Conservation (phyloP, 2,888 invertebrate species). For the Leucoptera coffeella region DNA sequence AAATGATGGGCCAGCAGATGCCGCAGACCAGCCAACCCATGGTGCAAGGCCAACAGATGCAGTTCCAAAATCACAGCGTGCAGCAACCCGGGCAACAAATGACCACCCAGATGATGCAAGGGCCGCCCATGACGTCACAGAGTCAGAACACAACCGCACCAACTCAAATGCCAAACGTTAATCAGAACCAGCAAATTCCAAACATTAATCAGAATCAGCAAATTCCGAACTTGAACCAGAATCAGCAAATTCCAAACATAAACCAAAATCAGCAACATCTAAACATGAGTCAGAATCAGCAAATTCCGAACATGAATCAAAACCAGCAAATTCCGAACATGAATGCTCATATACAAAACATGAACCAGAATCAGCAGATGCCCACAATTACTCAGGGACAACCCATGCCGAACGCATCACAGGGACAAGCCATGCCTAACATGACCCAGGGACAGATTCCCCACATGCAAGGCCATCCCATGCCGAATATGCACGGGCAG, state of each 20-base stretch:
- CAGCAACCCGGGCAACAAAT: constrained; percentile 5
- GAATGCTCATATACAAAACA: background rate
- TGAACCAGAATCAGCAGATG: constrained; percentile 8
- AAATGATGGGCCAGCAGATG: constrained; percentile 38
- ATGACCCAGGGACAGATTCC: constrained; percentile 9
- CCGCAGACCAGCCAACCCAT: too few relatives aligned
- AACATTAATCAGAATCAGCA: background rate
- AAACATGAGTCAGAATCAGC: constrained; percentile 1
- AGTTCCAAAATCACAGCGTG: constrained; percentile 1
- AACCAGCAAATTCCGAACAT: background rate
- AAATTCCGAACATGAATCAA: constrained; percentile 3
- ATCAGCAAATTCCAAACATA: too few relatives aligned
- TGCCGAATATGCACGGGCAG: constrained; percentile 13
- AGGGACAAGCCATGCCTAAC: constrained; percentile 12
- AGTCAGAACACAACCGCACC: constrained; percentile 8
- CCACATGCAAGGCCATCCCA: constrained; percentile 11
- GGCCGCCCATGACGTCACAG: constrained; percentile 8
- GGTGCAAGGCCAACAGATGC: background rate
- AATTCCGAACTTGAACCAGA: background rate
- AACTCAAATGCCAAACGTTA: constrained; percentile 9
- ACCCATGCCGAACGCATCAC: constrained; percentile 10
- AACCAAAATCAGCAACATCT: constrained; percentile 13
- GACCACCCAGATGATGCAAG: background rate
- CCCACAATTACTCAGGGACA: constrained; percentile 14
- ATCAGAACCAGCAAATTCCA: constrained; percentile 7